These are phyloP conservation scores for Scaeva pyrastri DNA, from an alignment of 2,888 invertebrate species.

Conservation along the genomic window DNA sequence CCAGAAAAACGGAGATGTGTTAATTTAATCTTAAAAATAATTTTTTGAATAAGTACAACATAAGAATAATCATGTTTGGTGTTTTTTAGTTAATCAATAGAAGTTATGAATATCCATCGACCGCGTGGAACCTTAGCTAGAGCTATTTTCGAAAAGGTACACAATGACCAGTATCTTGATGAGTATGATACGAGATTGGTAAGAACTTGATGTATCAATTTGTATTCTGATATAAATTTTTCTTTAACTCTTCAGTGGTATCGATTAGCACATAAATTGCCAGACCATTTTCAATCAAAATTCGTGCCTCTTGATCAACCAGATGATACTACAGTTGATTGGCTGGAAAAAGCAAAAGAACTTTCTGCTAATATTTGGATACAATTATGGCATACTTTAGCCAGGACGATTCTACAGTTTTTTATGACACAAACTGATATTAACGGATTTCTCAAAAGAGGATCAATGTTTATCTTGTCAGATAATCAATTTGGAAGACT, in stretches of 20 bases:
- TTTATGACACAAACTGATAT: slow-evolving; percentile 98
- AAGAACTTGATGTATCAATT: slow-evolving; percentile 54
- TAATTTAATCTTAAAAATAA: background rate
- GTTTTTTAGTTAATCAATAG: background rate
- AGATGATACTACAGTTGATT: slow-evolving; percentile 81
- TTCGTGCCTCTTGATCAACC: slow-evolving; percentile 82
- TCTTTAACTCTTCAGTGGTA: slow-evolving; percentile 81
- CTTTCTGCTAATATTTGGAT: slow-evolving; percentile 87
- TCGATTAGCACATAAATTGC: slow-evolving; percentile 79
- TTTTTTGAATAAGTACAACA: background rate
- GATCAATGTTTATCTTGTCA: slow-evolving; percentile 98
- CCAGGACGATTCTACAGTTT: slow-evolving; percentile 92
- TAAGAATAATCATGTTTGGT: background rate
- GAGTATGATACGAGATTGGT: slow-evolving; percentile 83
- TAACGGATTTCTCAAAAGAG: slow-evolving; percentile 96
- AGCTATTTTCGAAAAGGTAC: slow-evolving; percentile 83
- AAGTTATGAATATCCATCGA: slow-evolving; percentile 80
- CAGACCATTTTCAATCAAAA: slow-evolving; percentile 81
- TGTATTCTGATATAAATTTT: background rate
- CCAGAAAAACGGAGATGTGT: background rate
- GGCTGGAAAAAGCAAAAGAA: slow-evolving; percentile 82
- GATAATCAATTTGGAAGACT: slow-evolving; percentile 89
- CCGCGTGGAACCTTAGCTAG: slow-evolving; percentile 83
- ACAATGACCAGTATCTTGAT: slow-evolving; percentile 83
- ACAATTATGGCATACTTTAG: slow-evolving; percentile 95